Evolutionary conservation across 1,140 invertebrate species (phyloP).

Genomic region (Agrilus planipennis): DNA sequence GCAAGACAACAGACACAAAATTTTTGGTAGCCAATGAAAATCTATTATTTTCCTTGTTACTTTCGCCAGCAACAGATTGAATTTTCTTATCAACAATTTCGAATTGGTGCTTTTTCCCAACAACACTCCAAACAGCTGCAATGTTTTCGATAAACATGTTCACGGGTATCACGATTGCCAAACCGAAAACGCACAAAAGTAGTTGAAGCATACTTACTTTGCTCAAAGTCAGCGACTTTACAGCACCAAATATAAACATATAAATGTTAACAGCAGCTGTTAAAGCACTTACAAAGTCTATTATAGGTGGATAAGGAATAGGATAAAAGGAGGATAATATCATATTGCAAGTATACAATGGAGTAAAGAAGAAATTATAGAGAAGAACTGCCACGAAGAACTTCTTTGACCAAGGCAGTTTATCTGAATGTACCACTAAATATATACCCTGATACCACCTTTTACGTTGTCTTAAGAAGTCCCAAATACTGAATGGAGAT

Average conservation of each 20-base stretch:
- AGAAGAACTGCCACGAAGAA: slow-evolving; percentile 77
- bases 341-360: slow-evolving; percentile 81
- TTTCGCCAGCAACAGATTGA: slow-evolving; percentile 44
- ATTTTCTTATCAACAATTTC: slow-evolving; percentile 89
- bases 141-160: slow-evolving; percentile 90
- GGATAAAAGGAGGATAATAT: slow-evolving; percentile 73
- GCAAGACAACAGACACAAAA: no score
- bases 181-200: slow-evolving; percentile 66
- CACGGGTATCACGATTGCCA: slow-evolving; percentile 79
- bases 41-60: no score
- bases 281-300: slow-evolving; percentile 81
- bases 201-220: slow-evolving; percentile 73
- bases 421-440: slow-evolving; percentile 81
- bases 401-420: slow-evolving; percentile 73
- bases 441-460: slow-evolving; percentile 95
- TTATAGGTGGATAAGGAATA: slow-evolving; percentile 67
- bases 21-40: no score
- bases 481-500: slow-evolving; percentile 87
- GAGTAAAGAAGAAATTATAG: slow-evolving; percentile 90
- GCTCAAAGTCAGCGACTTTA: slow-evolving; percentile 86
- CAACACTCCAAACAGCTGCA: slow-evolving; percentile 83
- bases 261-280: slow-evolving; percentile 87
- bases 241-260: slow-evolving; percentile 92
- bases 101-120: slow-evolving; percentile 89
- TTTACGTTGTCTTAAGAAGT: slow-evolving; percentile 92